These are phyloP conservation scores for Hemicordylus capensis DNA, from an alignment of 2,113 vertebrate species.

Conservation along the genomic window DNA sequence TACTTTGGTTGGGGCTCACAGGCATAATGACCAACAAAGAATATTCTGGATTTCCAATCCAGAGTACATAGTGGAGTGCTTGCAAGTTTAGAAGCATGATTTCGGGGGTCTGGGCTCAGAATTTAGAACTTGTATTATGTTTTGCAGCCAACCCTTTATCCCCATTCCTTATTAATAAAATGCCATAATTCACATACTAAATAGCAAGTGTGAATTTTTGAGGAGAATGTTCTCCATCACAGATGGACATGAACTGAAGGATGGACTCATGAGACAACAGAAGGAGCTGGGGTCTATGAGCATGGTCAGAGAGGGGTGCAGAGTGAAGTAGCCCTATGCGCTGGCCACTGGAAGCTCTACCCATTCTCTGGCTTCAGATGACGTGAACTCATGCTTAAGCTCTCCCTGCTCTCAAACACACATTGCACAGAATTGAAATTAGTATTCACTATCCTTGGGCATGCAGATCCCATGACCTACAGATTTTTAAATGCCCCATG, in stretches of 20 bases:
- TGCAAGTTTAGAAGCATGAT: not conserved
- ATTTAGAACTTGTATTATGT: not conserved
- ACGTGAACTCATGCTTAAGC: not conserved
- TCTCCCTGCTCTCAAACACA: too few relatives aligned
- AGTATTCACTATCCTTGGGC: not conserved
- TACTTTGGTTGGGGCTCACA: not conserved
- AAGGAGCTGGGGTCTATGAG: not conserved
- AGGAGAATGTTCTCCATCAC: not conserved
- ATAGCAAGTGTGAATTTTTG: not conserved
- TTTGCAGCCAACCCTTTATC: not conserved
- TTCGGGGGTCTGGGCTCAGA: not conserved
- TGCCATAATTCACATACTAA: not conserved
- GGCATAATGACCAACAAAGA: not conserved
- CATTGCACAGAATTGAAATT: not conserved
- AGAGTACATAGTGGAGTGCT: not conserved
- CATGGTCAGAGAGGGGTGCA: not conserved
- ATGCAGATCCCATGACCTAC: not conserved
- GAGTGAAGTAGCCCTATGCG: not conserved
- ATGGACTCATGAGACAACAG: not conserved
- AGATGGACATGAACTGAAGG: not conserved
- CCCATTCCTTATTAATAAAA: not conserved
- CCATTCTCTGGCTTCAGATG: not conserved
- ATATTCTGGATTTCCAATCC: not conserved
- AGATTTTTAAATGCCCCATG: too few relatives aligned
- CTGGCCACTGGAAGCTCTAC: too few relatives aligned